Evolutionary conservation across 2,113 vertebrate genomes (phyloP).

Genomic region (Anas platyrhynchos): DNA sequence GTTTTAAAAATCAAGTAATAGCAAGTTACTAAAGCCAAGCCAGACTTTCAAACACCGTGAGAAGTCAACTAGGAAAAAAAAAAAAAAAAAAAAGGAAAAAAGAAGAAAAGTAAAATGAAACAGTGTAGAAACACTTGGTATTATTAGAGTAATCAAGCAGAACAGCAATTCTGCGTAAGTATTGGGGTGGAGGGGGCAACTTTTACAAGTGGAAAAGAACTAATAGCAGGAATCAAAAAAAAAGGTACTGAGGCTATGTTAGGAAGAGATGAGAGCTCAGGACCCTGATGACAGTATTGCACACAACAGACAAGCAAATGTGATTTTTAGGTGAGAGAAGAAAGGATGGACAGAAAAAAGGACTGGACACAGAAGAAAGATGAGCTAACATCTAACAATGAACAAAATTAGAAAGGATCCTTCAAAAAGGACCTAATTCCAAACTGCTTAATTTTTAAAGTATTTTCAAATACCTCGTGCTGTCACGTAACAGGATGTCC

Average conservation of each 20-base stretch:
- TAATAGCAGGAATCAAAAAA: not conserved
- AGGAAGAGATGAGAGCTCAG: not conserved
- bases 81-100: too few species aligned
- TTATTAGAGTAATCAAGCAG: not conserved
- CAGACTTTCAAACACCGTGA: not conserved
- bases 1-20: conserved; percentile 61
- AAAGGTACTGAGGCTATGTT: not conserved
- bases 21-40: conserved; percentile 29
- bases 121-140: not conserved
- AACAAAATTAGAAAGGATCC: not conserved
- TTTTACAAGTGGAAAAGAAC: not conserved
- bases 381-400: not conserved
- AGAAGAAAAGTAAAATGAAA: too few species aligned
- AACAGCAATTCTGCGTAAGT: not conserved
- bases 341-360: not conserved
- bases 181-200: not conserved
- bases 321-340: not conserved
- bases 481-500: not conserved
- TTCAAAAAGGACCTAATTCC: not conserved
- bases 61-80: not conserved
- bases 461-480: not conserved
- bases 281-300: not conserved
- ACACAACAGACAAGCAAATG: not conserved
- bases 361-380: not conserved
- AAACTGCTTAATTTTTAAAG: not conserved